phyloP scores from a whole-genome alignment of 1,140 invertebrate genomes.

The Diabrotica virgifera region DNA sequence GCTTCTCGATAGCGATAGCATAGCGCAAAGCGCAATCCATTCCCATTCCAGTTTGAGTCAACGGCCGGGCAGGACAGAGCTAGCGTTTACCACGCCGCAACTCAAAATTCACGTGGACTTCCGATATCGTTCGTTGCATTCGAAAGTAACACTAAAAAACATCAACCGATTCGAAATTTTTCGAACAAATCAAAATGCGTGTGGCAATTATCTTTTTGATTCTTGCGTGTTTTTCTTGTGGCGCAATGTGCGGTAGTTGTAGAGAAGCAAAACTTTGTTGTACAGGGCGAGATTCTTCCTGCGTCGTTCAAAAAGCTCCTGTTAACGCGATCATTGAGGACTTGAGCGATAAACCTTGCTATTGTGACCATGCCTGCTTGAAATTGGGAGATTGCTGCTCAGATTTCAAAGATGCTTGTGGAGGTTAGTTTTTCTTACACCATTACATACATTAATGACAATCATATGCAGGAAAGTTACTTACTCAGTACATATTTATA shows the following conservation, averaged over 20 bases:
- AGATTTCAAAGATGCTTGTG: conserved; percentile 81
- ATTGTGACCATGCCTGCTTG: conserved; percentile 85
- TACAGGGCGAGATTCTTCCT: conserved; percentile 78
- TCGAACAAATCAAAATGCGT: neutral
- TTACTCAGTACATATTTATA: no score
- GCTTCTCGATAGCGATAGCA: neutral
- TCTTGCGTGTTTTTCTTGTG: conserved; percentile 12
- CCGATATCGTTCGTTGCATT: neutral
- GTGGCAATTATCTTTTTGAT: conserved; percentile 11
- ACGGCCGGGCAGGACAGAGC: neutral
- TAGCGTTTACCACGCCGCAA: neutral
- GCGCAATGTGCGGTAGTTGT: conserved; percentile 60
- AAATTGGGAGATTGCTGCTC: conserved; percentile 82
- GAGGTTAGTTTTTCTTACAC: conserved; percentile 61
- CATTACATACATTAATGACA: no score
- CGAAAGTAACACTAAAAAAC: neutral
- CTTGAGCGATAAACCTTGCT: conserved; percentile 78
- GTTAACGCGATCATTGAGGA: conserved; percentile 79
- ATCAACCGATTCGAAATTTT: neutral
- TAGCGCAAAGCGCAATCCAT: no score
- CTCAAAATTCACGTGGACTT: neutral
- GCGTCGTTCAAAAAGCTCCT: conserved; percentile 80
- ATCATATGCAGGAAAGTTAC: no score
- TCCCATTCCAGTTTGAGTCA: neutral
- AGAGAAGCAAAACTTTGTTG: conserved; percentile 73